These are phyloP conservation scores for Rutilus rutilus DNA, from an alignment of 2,113 vertebrate species.

Conservation along the genomic window DNA sequence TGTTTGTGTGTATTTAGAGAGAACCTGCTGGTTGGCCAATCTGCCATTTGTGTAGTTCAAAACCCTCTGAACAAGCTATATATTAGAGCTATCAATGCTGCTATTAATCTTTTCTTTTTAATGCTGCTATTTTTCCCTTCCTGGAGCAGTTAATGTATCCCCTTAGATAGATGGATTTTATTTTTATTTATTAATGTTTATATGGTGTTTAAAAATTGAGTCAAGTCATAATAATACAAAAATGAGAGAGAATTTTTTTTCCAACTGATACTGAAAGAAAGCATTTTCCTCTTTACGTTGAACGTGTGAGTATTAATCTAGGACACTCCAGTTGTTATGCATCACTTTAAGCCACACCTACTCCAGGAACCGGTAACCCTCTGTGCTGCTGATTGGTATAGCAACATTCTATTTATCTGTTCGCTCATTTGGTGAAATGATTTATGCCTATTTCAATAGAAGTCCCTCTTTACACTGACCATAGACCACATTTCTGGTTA, in stretches of 20 bases:
- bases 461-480: neutral
- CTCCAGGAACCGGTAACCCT: neutral
- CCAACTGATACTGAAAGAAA: neutral
- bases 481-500: neutral
- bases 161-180: too few species aligned
- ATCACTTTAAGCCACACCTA: neutral
- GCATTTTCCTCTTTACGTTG: neutral
- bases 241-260: too few species aligned
- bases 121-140: too few species aligned
- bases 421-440: neutral
- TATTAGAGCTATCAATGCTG: too few species aligned
- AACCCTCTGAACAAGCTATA: neutral
- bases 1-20: constrained; percentile 36
- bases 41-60: constrained; percentile 9
- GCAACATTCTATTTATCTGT: neutral
- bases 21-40: constrained; percentile 26
- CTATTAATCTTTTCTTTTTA: too few species aligned
- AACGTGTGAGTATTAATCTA: neutral
- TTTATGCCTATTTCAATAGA: neutral
- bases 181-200: too few species aligned
- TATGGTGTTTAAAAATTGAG: neutral
- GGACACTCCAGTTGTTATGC: neutral
- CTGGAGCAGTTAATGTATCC: too few species aligned
- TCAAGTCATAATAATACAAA: neutral
- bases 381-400: neutral